phyloP scores from a whole-genome alignment of 2,888 invertebrate species.

The Ferrisia virgata region DNA sequence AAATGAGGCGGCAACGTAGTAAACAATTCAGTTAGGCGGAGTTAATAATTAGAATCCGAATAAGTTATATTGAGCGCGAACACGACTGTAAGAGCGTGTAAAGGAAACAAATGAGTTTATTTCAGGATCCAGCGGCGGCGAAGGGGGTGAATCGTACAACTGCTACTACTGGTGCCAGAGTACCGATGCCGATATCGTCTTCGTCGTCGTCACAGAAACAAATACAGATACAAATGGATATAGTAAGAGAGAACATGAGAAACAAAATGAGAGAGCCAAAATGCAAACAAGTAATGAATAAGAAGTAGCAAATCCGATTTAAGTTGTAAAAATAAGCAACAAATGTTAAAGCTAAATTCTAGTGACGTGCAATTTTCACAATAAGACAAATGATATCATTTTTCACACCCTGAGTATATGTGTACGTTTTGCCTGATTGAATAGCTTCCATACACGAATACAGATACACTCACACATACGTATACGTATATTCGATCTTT shows the following conservation, averaged over 20 bases:
- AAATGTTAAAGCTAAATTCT: constrained; percentile 34
- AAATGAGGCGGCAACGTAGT: not conserved
- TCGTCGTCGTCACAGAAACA: too few species aligned
- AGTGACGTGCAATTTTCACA: constrained; percentile 38
- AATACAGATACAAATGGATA: too few species aligned
- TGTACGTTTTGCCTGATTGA: constrained; percentile 5
- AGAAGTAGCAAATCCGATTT: constrained; percentile 30
- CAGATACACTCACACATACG: too few species aligned
- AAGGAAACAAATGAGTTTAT: constrained; percentile 32
- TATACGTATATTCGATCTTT: constrained; percentile 36
- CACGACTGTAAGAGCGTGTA: not conserved
- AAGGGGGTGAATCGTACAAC: too few species aligned
- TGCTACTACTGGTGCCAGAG: too few species aligned
- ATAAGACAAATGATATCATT: constrained; percentile 40
- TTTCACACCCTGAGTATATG: not conserved
- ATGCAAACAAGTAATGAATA: constrained; percentile 30
- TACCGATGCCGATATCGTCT: too few species aligned
- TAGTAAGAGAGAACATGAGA: not conserved
- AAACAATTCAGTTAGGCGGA: not conserved
- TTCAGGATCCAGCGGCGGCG: not conserved
- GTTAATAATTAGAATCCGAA: constrained; percentile 7
- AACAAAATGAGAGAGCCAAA: not conserved
- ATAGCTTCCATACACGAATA: too few species aligned
- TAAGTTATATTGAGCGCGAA: not conserved
- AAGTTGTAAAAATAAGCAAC: constrained; percentile 40